These are phyloP conservation scores for Drymonia ruficornis DNA, from an alignment of 2,888 invertebrate species.

Conservation along the genomic window DNA sequence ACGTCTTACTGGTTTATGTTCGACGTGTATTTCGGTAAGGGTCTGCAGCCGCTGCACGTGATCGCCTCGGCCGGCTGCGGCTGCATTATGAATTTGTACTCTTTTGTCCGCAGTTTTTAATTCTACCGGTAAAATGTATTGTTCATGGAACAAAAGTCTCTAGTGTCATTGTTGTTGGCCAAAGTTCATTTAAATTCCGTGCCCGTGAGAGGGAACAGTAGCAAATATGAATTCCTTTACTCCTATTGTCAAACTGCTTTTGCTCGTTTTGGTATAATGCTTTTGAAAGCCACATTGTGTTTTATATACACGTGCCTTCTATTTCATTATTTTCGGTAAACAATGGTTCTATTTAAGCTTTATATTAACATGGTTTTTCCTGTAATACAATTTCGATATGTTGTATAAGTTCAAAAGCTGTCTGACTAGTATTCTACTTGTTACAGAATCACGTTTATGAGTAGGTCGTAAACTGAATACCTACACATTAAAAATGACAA, in stretches of 20 bases:
- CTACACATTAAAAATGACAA: too few relatives aligned
- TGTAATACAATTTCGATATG: background rate
- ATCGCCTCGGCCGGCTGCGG: conserved; percentile 59
- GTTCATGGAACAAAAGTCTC: conserved; percentile 81
- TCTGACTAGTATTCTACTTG: too few relatives aligned
- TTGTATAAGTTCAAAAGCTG: too few relatives aligned
- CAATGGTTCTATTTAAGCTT: background rate
- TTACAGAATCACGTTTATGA: too few relatives aligned
- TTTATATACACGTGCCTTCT: conserved; percentile 41
- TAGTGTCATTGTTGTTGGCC: conserved; percentile 82
- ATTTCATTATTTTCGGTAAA: conserved; percentile 1
- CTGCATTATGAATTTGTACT: conserved; percentile 82
- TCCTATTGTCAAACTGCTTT: conserved; percentile 78
- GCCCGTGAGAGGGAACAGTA: conserved; percentile 80
- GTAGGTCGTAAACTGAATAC: too few relatives aligned
- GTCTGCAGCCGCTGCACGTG: conserved; percentile 37
- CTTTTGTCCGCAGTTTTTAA: conserved; percentile 82
- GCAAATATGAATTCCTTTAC: conserved; percentile 83
- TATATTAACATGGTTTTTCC: background rate
- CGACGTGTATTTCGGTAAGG: background rate
- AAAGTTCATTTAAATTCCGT: conserved; percentile 83
- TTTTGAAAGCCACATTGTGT: conserved; percentile 69
- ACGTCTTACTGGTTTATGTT: background rate
- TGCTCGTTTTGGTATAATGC: conserved; percentile 71
- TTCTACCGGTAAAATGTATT: conserved; percentile 82